Evolutionary conservation across 2,888 invertebrate species (phyloP).

Genomic region (Scaptomyza reducta): DNA sequence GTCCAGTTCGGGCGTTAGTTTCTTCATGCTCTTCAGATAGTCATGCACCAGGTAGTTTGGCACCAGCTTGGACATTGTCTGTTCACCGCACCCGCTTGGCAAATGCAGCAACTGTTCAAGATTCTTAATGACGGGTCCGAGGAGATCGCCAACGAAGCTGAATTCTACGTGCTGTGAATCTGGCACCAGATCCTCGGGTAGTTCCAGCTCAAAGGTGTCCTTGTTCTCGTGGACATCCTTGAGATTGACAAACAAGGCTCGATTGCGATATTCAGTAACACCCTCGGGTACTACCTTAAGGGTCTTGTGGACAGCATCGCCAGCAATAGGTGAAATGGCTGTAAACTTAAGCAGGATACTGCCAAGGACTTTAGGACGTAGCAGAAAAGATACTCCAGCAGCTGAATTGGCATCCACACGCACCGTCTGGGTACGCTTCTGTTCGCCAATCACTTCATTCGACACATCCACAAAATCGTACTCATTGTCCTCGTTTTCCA

Average conservation of each 20-base stretch:
- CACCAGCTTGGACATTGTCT: constrained; percentile 89
- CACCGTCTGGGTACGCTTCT: constrained; percentile 89
- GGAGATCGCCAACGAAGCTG: constrained; percentile 86
- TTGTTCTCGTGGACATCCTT: constrained; percentile 85
- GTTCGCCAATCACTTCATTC: constrained; percentile 93
- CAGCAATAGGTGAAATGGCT: constrained; percentile 90
- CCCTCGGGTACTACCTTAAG: constrained; percentile 93
- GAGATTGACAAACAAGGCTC: constrained; percentile 90
- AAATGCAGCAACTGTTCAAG: constrained; percentile 87
- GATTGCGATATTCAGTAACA: constrained; percentile 89
- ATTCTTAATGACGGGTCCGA: constrained; percentile 87
- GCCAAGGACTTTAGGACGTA: constrained; percentile 90
- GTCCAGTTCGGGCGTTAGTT: constrained; percentile 88
- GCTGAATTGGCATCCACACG: constrained; percentile 89
- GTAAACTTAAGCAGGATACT: constrained; percentile 89
- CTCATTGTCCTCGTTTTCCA: constrained; percentile 91
- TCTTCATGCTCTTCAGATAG: constrained; percentile 89
- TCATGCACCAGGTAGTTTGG: constrained; percentile 90
- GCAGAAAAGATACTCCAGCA: constrained; percentile 92
- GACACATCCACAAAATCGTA: constrained; percentile 94
- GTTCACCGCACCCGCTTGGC: constrained; percentile 90
- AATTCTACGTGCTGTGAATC: constrained; percentile 87
- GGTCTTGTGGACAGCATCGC: constrained; percentile 90
- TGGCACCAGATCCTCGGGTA: constrained; percentile 89
- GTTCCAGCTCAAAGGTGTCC: constrained; percentile 89